These are phyloP conservation scores for Mythimna pallens DNA, from an alignment of 2,888 invertebrate genomes.

Conservation along the genomic window DNA sequence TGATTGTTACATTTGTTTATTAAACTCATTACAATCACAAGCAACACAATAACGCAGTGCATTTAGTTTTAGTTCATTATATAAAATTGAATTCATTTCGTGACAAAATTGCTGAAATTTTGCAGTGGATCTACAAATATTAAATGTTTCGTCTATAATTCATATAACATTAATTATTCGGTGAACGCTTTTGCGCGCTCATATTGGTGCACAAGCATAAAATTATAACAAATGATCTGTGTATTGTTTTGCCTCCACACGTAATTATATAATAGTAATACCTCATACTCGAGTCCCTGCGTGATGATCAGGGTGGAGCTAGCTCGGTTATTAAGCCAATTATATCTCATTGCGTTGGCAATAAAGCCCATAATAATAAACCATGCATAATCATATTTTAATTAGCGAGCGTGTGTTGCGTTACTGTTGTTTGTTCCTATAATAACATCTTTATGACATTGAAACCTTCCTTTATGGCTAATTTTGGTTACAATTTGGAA, in stretches of 20 bases:
- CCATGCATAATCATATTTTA: conserved; percentile 55
- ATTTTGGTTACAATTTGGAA: conserved; percentile 18
- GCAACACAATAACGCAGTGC: neutral
- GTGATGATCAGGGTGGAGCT: conserved; percentile 41
- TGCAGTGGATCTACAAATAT: conserved; percentile 33
- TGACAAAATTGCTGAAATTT: conserved; percentile 39
- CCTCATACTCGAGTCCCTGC: conserved; percentile 24
- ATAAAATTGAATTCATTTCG: conserved; percentile 38
- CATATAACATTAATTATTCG: conserved; percentile 60
- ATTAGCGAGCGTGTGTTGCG: conserved; percentile 35
- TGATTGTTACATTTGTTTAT: conserved; percentile 28
- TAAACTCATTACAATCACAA: conserved; percentile 29
- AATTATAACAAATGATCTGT: conserved; percentile 57
- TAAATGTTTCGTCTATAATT: conserved; percentile 53
- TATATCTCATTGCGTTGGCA: conserved; percentile 50
- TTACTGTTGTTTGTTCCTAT: conserved; percentile 31
- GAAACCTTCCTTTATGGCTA: conserved; percentile 10
- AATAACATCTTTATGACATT: conserved; percentile 24
- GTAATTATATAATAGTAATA: conserved; percentile 33
- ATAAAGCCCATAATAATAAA: conserved; percentile 52
- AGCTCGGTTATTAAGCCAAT: conserved; percentile 57
- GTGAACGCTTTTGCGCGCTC: conserved; percentile 44
- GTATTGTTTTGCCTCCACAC: conserved; percentile 47
- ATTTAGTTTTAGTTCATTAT: conserved; percentile 41
- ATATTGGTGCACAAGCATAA: conserved; percentile 46